A percentile compares a stretch with the other conserved stretches of the same genome.
phyloP scores from a whole-genome alignment of 2,113 vertebrate species.

The Phalacrocorax pelagicus region DNA sequence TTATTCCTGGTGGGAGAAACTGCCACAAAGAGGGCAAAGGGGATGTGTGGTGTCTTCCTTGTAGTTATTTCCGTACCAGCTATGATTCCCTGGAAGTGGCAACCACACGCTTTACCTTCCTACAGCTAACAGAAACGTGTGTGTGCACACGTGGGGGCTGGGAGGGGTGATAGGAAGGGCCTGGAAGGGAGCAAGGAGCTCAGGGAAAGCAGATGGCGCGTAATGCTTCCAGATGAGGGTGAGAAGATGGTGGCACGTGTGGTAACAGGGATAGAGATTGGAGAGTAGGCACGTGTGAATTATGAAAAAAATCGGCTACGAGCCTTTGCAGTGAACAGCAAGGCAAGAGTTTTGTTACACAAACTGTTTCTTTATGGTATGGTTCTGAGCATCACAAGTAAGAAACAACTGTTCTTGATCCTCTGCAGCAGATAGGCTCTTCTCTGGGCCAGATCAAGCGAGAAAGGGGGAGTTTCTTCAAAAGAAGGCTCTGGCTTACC shows the following conservation, averaged over 20 bases:
- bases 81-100: neutral
- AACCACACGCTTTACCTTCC: neutral
- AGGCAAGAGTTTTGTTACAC: neutral
- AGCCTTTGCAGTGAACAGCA: neutral
- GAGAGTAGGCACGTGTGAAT: neutral
- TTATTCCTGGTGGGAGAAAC: neutral
- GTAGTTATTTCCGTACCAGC: neutral
- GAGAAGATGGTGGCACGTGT: neutral
- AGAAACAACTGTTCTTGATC: neutral
- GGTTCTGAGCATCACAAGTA: neutral
- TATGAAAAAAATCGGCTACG: neutral
- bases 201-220: neutral
- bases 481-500: too few relatives aligned
- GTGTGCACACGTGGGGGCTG: fast-evolving
- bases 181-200: neutral
- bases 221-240: neutral
- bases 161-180: neutral
- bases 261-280: neutral
- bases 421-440: neutral
- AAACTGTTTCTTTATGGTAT: neutral
- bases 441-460: neutral
- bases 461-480: neutral
- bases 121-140: neutral
- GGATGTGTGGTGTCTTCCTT: neutral
- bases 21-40: neutral